Evolutionary conservation across 92 coral and sea anemone genomes (phyloP).

Genomic region (Parazoanthus darwini): DNA sequence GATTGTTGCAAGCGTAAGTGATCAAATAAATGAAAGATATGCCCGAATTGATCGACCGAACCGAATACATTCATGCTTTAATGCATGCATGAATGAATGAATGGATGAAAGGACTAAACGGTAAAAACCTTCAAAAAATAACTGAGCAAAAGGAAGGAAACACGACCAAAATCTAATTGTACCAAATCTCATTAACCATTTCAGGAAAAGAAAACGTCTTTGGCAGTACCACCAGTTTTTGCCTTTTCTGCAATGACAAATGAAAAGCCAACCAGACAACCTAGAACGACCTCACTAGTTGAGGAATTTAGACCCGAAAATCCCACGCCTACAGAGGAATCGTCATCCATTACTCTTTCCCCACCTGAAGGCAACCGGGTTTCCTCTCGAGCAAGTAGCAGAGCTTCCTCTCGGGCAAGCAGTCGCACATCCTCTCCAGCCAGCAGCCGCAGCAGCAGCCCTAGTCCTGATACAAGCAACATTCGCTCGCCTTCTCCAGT

Average conservation of each 20-base stretch:
- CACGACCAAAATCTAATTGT: background rate
- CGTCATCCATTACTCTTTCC: background rate
- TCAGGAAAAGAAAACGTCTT: background rate
- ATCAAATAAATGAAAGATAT: no score
- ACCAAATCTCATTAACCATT: background rate
- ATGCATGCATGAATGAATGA: no score
- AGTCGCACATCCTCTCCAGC: background rate
- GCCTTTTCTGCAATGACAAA: slow-evolving; percentile 12
- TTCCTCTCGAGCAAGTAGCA: background rate
- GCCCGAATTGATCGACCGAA: no score
- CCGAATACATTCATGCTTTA: no score
- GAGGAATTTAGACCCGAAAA: slow-evolving; percentile 4
- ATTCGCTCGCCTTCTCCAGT: slow-evolving; percentile 14
- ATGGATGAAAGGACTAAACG: background rate
- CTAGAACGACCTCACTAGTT: background rate
- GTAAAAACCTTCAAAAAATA: background rate
- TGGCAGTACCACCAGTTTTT: background rate
- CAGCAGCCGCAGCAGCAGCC: slow-evolving; percentile 15
- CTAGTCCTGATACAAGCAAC: background rate
- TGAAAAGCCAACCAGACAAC: background rate
- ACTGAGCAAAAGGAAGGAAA: background rate
- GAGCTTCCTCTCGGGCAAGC: background rate
- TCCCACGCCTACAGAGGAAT: background rate
- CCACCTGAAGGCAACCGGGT: background rate
- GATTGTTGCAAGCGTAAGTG: no score